Evolutionary conservation across 2,888 invertebrate genomes (phyloP).

Genomic region (Tenthredo scrophulariae): DNA sequence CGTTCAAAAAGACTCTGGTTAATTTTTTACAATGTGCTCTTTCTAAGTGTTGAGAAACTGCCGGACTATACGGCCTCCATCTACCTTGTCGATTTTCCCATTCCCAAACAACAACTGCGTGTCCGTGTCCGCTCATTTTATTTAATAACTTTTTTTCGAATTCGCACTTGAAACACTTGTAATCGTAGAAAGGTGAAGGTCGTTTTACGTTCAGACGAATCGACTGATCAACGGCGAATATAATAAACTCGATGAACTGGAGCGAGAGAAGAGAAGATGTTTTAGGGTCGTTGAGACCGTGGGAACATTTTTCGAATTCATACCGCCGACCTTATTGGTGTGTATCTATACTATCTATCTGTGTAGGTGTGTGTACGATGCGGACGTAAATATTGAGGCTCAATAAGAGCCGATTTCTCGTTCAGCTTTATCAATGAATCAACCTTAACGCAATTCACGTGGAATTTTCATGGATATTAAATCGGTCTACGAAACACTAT

Average conservation of each 20-base stretch:
- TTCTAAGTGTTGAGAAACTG: slow-evolving; percentile 91
- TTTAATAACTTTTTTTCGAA: neutral
- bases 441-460: neutral
- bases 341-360: neutral
- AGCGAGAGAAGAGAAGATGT: slow-evolving; percentile 58
- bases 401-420: neutral
- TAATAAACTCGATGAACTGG: slow-evolving; percentile 25
- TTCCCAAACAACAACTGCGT: slow-evolving; percentile 91
- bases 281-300: slow-evolving; percentile 68
- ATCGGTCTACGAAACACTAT: neutral
- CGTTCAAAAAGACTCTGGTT: slow-evolving; percentile 91
- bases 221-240: neutral
- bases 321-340: slow-evolving; percentile 3
- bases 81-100: slow-evolving; percentile 86
- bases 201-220: neutral
- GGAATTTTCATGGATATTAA: neutral
- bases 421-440: neutral
- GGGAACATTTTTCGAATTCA: slow-evolving; percentile 73
- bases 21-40: slow-evolving; percentile 91
- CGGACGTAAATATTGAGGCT: neutral
- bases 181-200: neutral
- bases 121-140: slow-evolving; percentile 79
- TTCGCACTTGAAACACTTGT: neutral
- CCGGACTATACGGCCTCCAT: slow-evolving; percentile 93
- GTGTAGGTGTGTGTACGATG: neutral